These are phyloP conservation scores for Alloplasta piceator DNA, from an alignment of 2,888 invertebrate genomes.

Conservation along the genomic window DNA sequence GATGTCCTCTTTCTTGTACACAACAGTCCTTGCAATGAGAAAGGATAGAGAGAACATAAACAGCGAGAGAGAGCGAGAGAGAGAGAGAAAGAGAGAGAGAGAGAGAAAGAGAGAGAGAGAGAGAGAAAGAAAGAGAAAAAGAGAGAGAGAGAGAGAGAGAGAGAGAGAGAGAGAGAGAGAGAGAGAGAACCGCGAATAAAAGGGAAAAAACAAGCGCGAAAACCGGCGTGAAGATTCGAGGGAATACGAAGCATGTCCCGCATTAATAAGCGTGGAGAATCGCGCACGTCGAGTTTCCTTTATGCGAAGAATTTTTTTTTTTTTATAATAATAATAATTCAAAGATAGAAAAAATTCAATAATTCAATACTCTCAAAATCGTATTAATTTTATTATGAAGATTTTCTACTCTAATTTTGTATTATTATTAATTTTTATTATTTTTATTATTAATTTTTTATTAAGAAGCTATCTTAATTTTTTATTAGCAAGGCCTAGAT, in stretches of 20 bases:
- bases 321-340: no score
- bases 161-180: slow-evolving; percentile 24
- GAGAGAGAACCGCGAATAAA: background rate
- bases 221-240: slow-evolving; percentile 39
- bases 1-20: slow-evolving; percentile 59
- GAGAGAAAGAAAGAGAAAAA: background rate
- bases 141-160: slow-evolving; percentile 1
- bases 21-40: slow-evolving; percentile 49
- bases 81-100: background rate
- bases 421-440: no score
- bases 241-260: slow-evolving; percentile 55
- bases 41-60: slow-evolving; percentile 15
- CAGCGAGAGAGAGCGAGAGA: slow-evolving; percentile 1
- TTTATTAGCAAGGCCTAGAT: no score
- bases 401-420: no score
- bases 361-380: no score
- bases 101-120: background rate
- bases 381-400: no score
- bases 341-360: no score
- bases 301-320: no score
- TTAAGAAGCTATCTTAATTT: no score
- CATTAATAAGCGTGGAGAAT: slow-evolving; percentile 59
- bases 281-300: slow-evolving; percentile 30
- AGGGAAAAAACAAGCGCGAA: background rate
- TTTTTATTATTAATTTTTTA: no score